Evolutionary conservation across 1,140 invertebrate species (phyloP).

Genomic region (Eueides isabella): DNA sequence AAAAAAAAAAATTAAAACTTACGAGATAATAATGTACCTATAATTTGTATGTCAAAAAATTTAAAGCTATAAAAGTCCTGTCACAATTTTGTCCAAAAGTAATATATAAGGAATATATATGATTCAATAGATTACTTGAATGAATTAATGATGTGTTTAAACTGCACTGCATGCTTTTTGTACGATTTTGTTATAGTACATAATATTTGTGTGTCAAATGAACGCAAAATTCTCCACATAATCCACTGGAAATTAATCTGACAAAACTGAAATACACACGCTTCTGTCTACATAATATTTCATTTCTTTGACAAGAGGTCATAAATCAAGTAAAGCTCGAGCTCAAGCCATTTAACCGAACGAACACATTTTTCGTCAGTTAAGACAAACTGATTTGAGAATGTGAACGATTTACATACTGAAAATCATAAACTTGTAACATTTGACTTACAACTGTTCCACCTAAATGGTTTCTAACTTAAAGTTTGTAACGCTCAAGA

Average conservation of each 20-base stretch:
- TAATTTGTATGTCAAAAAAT: not conserved
- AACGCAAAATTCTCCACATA: not conserved
- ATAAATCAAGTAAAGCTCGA: slow-evolving; percentile 7
- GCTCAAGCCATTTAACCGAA: not conserved
- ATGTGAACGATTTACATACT: too few relatives aligned
- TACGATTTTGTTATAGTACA: too few relatives aligned
- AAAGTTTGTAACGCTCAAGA: too few relatives aligned
- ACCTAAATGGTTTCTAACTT: too few relatives aligned
- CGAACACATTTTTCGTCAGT: not conserved
- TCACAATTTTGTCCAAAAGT: not conserved
- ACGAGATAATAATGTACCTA: too few relatives aligned
- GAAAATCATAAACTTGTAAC: too few relatives aligned
- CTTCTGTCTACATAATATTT: not conserved
- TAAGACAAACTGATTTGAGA: not conserved
- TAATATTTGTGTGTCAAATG: not conserved
- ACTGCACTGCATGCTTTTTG: too few relatives aligned
- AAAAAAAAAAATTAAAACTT: too few relatives aligned
- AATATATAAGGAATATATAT: too few relatives aligned
- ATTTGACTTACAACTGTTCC: too few relatives aligned
- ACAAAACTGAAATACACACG: slow-evolving; percentile 5
- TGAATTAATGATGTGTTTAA: not conserved
- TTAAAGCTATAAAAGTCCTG: not conserved
- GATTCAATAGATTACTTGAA: not conserved
- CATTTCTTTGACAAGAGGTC: not conserved
- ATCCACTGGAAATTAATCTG: slow-evolving; percentile 13